phyloP scores from a whole-genome alignment of 2,888 invertebrate species.

The Euplagia quadripunctaria region DNA sequence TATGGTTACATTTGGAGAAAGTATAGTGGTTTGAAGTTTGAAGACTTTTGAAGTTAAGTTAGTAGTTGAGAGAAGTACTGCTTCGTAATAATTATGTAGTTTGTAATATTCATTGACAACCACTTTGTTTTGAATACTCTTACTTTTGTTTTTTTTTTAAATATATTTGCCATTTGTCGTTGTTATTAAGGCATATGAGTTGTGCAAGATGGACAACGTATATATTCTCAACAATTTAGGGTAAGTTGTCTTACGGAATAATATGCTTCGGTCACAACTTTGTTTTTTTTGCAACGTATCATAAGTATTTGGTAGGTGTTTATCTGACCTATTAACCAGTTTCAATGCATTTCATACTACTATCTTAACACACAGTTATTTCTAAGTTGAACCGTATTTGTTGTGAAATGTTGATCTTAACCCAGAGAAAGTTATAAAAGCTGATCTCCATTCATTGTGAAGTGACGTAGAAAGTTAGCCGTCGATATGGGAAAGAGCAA shows the following conservation, averaged over 20 bases:
- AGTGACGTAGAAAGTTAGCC: not conserved
- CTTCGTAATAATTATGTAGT: not conserved
- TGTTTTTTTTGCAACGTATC: conserved; percentile 36
- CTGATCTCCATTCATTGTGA: not conserved
- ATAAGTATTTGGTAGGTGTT: conserved; percentile 17
- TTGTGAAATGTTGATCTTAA: not conserved
- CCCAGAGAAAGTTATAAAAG: not conserved
- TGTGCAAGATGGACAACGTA: conserved; percentile 73
- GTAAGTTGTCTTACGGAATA: conserved; percentile 60
- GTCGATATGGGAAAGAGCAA: not conserved
- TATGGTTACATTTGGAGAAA: not conserved
- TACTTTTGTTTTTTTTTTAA: conserved; percentile 31
- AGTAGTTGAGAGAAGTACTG: not conserved
- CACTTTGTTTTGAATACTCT: conserved; percentile 35
- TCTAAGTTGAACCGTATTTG: not conserved
- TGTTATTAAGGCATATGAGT: conserved; percentile 32
- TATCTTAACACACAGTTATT: not conserved
- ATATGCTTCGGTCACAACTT: conserved; percentile 13
- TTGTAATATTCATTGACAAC: not conserved
- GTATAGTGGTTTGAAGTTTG: not conserved
- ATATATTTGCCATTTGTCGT: conserved; percentile 6
- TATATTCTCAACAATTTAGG: conserved; percentile 78
- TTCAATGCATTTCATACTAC: not conserved
- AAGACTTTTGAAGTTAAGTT: too few relatives aligned
- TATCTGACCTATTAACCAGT: conserved; percentile 12